phyloP scores from a whole-genome alignment of 2,797 vertebrate species.

The Potorous gilbertii region DNA sequence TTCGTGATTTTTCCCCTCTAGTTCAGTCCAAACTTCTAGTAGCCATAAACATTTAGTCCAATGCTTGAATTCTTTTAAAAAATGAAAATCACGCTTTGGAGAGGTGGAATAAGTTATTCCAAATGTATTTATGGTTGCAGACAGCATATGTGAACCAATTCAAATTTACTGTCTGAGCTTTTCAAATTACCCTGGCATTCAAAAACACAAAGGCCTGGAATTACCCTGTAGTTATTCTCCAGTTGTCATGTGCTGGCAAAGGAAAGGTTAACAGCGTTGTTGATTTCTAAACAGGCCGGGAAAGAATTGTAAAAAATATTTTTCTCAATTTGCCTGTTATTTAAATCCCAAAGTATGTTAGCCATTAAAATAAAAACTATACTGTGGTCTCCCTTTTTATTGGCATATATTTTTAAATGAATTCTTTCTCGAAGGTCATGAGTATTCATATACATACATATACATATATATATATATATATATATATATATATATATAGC shows the following conservation, averaged over 20 bases:
- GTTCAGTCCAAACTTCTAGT: slow-evolving; percentile 20
- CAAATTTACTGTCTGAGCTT: slow-evolving; percentile 55
- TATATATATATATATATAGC: background rate
- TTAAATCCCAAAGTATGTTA: slow-evolving; percentile 22
- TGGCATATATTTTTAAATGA: slow-evolving; percentile 5
- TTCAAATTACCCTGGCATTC: slow-evolving; percentile 56
- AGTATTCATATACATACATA: too few relatives aligned
- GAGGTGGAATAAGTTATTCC: slow-evolving; percentile 55
- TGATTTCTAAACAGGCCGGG: slow-evolving; percentile 25
- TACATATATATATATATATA: too few relatives aligned
- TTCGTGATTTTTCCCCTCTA: slow-evolving; percentile 45
- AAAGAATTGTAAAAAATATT: slow-evolving; percentile 41
- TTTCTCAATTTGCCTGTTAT: slow-evolving; percentile 2
- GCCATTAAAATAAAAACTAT: background rate
- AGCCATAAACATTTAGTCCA: slow-evolving; percentile 46
- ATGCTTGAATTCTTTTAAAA: slow-evolving; percentile 50
- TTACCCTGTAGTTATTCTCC: slow-evolving; percentile 51
- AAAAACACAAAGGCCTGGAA: slow-evolving; percentile 51
- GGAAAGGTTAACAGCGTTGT: slow-evolving; percentile 48
- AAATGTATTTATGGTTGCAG: slow-evolving; percentile 43
- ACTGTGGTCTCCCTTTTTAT: background rate
- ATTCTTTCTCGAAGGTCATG: background rate
- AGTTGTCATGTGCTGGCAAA: slow-evolving; percentile 57
- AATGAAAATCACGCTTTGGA: slow-evolving; percentile 26
- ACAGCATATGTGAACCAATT: slow-evolving; percentile 68